phyloP scores from a whole-genome alignment of 1,140 invertebrate species.

The Bilobella aurantiaca region DNA sequence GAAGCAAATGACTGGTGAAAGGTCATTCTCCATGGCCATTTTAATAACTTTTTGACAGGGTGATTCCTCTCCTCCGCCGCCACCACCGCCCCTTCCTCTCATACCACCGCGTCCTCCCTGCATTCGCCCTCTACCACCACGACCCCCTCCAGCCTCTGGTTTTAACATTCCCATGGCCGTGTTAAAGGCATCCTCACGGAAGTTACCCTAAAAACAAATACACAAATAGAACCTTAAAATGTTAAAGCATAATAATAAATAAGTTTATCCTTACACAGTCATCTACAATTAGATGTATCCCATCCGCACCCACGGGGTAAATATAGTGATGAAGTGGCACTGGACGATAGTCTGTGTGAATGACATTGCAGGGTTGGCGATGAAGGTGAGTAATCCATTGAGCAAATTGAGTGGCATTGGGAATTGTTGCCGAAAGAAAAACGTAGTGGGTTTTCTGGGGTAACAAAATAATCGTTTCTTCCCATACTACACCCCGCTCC shows the following conservation, averaged over 20 bases:
- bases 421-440: slow-evolving; percentile 98
- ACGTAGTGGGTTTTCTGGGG: slow-evolving; percentile 98
- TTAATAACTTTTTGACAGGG: slow-evolving; percentile 97
- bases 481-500: slow-evolving; percentile 98
- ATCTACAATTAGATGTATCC: slow-evolving; percentile 91
- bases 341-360: slow-evolving; percentile 96
- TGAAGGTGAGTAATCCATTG: slow-evolving; percentile 98
- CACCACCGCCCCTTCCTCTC: slow-evolving; percentile 55
- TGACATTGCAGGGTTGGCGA: slow-evolving; percentile 94
- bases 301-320: slow-evolving; percentile 87
- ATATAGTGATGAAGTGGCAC: slow-evolving; percentile 97
- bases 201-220: slow-evolving; percentile 54
- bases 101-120: too few species aligned
- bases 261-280: slow-evolving; percentile 58
- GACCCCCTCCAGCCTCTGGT: slow-evolving; percentile 53
- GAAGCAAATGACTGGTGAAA: slow-evolving; percentile 96
- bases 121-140: slow-evolving; percentile 55
- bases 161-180: slow-evolving; percentile 83
- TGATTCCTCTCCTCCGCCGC: slow-evolving; percentile 51
- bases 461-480: slow-evolving; percentile 94
- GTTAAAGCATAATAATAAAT: background rate
- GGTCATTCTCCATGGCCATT: slow-evolving; percentile 97
- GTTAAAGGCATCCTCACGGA: slow-evolving; percentile 95
- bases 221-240: background rate
- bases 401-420: slow-evolving; percentile 94